Evolutionary conservation across 2,888 invertebrate species (phyloP).

Genomic region (Phragmatobia fuliginosa): DNA sequence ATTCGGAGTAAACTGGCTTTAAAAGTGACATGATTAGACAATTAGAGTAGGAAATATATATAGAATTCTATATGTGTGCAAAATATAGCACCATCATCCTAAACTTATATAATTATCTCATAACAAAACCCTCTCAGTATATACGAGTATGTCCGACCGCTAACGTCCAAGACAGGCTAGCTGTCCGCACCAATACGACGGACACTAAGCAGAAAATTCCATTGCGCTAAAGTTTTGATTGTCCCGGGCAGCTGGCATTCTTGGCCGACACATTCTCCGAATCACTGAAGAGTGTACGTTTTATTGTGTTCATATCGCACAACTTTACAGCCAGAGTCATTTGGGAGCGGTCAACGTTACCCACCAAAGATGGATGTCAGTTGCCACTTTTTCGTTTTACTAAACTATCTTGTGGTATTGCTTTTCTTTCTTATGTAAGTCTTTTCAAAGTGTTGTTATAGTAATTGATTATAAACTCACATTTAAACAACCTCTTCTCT

Average conservation of each 20-base stretch:
- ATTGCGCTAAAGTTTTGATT: slow-evolving; percentile 84
- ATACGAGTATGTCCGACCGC: slow-evolving; percentile 38
- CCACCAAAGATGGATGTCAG: slow-evolving; percentile 12
- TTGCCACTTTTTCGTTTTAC: slow-evolving; percentile 21
- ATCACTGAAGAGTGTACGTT: slow-evolving; percentile 74
- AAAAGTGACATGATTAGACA: neutral
- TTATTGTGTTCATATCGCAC: slow-evolving; percentile 79
- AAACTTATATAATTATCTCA: slow-evolving; percentile 43
- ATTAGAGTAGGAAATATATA: neutral
- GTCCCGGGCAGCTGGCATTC: slow-evolving; percentile 85
- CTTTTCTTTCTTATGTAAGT: neutral
- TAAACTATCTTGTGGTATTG: neutral
- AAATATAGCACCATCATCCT: slow-evolving; percentile 18
- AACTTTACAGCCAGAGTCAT: slow-evolving; percentile 25
- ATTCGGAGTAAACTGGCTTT: neutral
- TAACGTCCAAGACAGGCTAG: slow-evolving; percentile 61
- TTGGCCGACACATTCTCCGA: slow-evolving; percentile 78
- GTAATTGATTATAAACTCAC: neutral
- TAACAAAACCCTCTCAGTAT: slow-evolving; percentile 24
- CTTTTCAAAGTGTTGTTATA: neutral
- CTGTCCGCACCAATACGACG: slow-evolving; percentile 75
- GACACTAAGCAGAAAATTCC: slow-evolving; percentile 85
- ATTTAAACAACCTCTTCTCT: neutral
- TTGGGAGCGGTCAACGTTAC: slow-evolving; percentile 15
- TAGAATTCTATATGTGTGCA: neutral